These are phyloP conservation scores for Candidula unifasciata DNA, from an alignment of 2,888 invertebrate genomes.

Conservation along the genomic window DNA sequence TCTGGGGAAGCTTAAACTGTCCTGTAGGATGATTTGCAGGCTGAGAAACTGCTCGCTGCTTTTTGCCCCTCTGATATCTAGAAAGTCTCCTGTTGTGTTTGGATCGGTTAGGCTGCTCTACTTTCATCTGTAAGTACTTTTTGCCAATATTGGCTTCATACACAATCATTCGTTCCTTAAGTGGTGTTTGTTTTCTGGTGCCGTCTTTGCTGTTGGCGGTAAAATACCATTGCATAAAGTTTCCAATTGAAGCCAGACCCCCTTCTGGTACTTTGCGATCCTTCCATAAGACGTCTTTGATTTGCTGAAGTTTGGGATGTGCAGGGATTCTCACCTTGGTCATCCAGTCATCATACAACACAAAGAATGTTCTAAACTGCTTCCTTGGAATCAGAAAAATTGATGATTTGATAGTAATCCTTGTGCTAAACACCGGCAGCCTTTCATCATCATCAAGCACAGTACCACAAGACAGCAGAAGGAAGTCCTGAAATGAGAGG, in stretches of 20 bases:
- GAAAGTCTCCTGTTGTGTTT: neutral
- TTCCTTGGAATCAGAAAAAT: constrained; percentile 62
- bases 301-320: constrained; percentile 59
- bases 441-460: constrained; percentile 59
- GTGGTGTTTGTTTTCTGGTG: neutral
- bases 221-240: constrained; percentile 69
- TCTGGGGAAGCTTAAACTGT: neutral
- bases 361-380: constrained; percentile 60
- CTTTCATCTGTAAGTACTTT: constrained; percentile 37
- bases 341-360: constrained; percentile 63
- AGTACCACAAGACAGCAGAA: constrained; percentile 65
- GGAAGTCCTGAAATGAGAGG: constrained; percentile 60
- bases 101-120: constrained; percentile 23
- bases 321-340: constrained; percentile 63
- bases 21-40: constrained; percentile 6
- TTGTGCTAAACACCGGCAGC: constrained; percentile 61
- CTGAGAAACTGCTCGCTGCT: neutral
- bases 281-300: constrained; percentile 65
- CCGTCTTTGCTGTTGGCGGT: constrained; percentile 21
- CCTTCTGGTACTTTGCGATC: constrained; percentile 64
- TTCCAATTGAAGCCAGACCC: constrained; percentile 66
- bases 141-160: constrained; percentile 46
- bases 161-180: constrained; percentile 35
- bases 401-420: constrained; percentile 64
- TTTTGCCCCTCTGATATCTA: neutral